Evolutionary conservation across 2,797 vertebrate genomes (phyloP).

Genomic region (Intellagama lesueurii): DNA sequence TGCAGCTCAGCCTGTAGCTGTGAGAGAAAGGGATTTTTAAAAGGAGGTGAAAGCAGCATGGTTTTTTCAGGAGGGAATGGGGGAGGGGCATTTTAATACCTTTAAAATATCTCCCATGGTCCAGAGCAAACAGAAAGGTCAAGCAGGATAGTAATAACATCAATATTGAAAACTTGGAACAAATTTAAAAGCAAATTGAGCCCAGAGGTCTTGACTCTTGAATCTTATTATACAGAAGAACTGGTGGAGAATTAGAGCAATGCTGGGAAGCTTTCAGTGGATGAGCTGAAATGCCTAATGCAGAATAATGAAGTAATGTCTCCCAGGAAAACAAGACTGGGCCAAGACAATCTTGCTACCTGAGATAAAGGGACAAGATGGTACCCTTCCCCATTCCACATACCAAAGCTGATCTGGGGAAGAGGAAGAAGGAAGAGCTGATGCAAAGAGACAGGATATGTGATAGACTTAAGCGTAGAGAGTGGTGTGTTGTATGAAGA

Average conservation of each 20-base stretch:
- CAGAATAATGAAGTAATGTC: neutral
- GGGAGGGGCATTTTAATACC: neutral
- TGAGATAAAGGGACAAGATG: neutral
- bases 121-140: constrained; percentile 13
- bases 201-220: neutral
- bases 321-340: neutral
- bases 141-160: constrained; percentile 9
- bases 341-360: neutral
- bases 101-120: constrained; percentile 2
- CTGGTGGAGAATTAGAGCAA: neutral
- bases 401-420: neutral
- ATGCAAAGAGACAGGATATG: too few species aligned
- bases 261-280: neutral
- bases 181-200: constrained; percentile 20
- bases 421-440: neutral
- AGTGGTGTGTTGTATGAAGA: neutral
- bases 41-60: neutral
- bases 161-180: constrained; percentile 6
- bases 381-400: neutral
- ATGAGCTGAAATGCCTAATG: neutral
- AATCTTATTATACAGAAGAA: constrained; percentile 4
- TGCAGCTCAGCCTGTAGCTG: neutral
- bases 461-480: neutral
- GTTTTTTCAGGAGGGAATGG: neutral
- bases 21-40: neutral